Evolutionary conservation across 2,888 invertebrate genomes (phyloP).

Genomic region (Pemphredon lugubris): DNA sequence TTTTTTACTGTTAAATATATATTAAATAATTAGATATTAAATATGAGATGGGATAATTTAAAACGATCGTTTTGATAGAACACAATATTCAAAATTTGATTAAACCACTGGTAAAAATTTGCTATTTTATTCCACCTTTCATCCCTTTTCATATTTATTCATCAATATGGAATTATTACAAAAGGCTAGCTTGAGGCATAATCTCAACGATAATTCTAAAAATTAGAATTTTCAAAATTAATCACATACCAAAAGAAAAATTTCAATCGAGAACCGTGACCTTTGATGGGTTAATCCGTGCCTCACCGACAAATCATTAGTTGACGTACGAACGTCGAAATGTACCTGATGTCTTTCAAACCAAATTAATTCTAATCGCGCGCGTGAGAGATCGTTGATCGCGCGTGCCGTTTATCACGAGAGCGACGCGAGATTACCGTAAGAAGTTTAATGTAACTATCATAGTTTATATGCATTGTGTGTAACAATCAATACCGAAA

Average conservation of each 20-base stretch:
- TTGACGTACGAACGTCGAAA: constrained; percentile 60
- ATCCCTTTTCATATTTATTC: too few species aligned
- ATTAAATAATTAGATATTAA: too few species aligned
- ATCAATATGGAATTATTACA: too few species aligned
- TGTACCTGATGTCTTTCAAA: constrained; percentile 69
- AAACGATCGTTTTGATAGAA: too few species aligned
- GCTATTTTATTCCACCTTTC: too few species aligned
- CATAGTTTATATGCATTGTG: constrained; percentile 36
- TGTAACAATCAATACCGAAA: constrained; percentile 33
- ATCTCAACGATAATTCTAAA: too few species aligned
- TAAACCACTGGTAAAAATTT: too few species aligned
- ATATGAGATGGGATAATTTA: too few species aligned
- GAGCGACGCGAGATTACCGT: constrained; percentile 33
- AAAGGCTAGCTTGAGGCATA: too few species aligned
- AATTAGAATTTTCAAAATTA: too few species aligned
- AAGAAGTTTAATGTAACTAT: constrained; percentile 36
- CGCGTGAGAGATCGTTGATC: constrained; percentile 15
- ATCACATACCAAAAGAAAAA: not conserved
- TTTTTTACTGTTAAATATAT: too few species aligned
- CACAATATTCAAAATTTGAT: too few species aligned
- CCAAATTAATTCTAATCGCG: constrained; percentile 49
- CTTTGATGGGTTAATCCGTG: constrained; percentile 24
- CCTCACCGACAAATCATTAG: constrained; percentile 52
- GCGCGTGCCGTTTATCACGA: constrained; percentile 23
- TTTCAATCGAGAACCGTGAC: not conserved